These are phyloP conservation scores for Euura saliciscinereae DNA, from an alignment of 1,140 invertebrate species.

Conservation along the genomic window DNA sequence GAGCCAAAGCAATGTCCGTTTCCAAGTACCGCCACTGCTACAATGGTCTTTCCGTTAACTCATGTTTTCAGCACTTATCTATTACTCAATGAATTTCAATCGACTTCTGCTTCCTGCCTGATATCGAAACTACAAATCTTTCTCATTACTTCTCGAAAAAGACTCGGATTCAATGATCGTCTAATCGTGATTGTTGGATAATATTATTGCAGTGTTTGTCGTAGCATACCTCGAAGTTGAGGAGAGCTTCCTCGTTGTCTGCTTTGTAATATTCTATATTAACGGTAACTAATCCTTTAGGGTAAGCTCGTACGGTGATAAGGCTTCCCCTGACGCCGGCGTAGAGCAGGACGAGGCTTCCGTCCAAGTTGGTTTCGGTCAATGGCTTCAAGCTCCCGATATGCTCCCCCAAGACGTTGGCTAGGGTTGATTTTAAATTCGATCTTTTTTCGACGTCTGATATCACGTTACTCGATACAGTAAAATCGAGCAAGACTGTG, in stretches of 20 bases:
- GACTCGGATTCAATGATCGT: too few relatives aligned
- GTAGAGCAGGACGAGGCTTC: slow-evolving; percentile 70
- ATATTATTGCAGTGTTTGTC: background rate
- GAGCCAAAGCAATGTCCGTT: slow-evolving; percentile 71
- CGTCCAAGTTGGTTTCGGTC: slow-evolving; percentile 67
- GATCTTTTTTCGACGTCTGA: slow-evolving; percentile 70
- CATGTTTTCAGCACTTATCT: slow-evolving; percentile 28
- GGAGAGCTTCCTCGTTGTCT: slow-evolving; percentile 72
- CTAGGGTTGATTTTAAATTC: slow-evolving; percentile 68
- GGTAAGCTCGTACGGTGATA: slow-evolving; percentile 74
- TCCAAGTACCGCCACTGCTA: slow-evolving; percentile 71
- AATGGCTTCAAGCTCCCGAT: slow-evolving; percentile 70
- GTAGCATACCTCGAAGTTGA: slow-evolving; percentile 74
- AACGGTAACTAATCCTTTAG: slow-evolving; percentile 75
- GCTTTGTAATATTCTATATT: slow-evolving; percentile 83
- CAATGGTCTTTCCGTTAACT: slow-evolving; percentile 56
- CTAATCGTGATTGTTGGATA: too few relatives aligned
- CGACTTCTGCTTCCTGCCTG: too few relatives aligned
- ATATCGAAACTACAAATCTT: too few relatives aligned
- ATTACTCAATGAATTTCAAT: too few relatives aligned
- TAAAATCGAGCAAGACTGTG: slow-evolving; percentile 81
- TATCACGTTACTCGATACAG: slow-evolving; percentile 71
- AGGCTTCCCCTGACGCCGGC: slow-evolving; percentile 71
- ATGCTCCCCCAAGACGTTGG: slow-evolving; percentile 71
- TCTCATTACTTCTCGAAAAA: too few relatives aligned